Evolutionary conservation across 2,797 vertebrate genomes (phyloP).

Genomic region (Sitta carolinensis): DNA sequence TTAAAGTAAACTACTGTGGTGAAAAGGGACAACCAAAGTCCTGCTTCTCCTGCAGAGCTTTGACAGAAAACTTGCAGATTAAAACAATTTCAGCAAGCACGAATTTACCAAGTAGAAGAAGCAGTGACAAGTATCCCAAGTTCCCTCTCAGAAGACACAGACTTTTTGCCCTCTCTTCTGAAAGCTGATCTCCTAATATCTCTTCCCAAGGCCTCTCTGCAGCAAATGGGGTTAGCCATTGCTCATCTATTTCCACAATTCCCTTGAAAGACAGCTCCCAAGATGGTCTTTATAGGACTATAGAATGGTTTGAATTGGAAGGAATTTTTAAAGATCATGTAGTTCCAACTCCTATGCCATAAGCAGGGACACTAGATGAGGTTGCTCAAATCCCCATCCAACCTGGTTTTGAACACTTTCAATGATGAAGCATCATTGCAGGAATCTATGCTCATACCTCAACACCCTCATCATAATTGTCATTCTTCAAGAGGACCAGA

Average conservation of each 20-base stretch:
- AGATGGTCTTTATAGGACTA: background rate
- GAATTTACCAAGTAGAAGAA: background rate
- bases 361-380: background rate
- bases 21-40: background rate
- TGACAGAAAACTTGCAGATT: background rate
- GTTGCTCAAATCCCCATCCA: background rate
- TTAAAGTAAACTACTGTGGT: background rate
- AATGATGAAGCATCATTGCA: background rate
- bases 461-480: background rate
- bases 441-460: rapidly evolving
- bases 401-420: background rate
- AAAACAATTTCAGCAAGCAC: background rate
- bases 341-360: background rate
- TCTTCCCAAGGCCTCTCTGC: background rate
- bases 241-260: background rate
- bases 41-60: background rate
- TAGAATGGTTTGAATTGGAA: background rate
- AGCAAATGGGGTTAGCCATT: background rate
- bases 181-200: background rate
- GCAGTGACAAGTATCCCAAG: background rate
- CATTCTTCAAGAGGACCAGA: background rate
- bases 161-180: background rate
- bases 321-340: background rate
- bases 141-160: background rate
- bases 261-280: background rate